phyloP scores from a whole-genome alignment of 2,888 invertebrate species.

The Nasonovia ribisnigri region DNA sequence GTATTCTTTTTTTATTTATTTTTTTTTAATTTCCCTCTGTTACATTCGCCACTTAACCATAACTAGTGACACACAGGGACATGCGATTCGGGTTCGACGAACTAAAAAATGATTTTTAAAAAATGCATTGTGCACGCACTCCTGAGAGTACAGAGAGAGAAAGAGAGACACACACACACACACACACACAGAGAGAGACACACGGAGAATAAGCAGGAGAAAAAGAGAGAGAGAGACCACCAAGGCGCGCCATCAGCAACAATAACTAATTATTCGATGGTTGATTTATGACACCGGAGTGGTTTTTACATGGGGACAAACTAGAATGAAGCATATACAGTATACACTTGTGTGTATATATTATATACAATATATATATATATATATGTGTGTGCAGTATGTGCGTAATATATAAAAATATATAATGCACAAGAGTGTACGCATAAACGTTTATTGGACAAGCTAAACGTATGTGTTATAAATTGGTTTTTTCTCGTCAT shows the following conservation, averaged over 20 bases:
- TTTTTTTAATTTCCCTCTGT: background rate
- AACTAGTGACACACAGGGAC: slow-evolving; percentile 47
- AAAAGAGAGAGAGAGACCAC: slow-evolving; percentile 43
- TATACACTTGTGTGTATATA: background rate
- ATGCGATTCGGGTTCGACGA: slow-evolving; percentile 56
- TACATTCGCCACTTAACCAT: slow-evolving; percentile 18
- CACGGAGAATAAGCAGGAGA: too few species aligned
- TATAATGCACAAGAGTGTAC: slow-evolving; percentile 7
- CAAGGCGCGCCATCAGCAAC: slow-evolving; percentile 64
- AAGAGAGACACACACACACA: too few species aligned
- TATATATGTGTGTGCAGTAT: background rate
- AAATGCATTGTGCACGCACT: slow-evolving; percentile 45
- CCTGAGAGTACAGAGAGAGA: slow-evolving; percentile 5
- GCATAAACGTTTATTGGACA: slow-evolving; percentile 44
- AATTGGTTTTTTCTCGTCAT: slow-evolving; percentile 60
- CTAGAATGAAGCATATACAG: slow-evolving; percentile 45
- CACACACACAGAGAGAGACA: too few species aligned
- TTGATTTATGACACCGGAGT: slow-evolving; percentile 63
- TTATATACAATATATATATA: background rate
- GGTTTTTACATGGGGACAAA: slow-evolving; percentile 57
- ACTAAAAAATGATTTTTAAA: slow-evolving; percentile 48
- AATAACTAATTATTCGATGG: slow-evolving; percentile 64
- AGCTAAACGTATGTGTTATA: slow-evolving; percentile 54
- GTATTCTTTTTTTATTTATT: slow-evolving; percentile 11
- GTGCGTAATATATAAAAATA: slow-evolving; percentile 32